Conservation (phyloP, 2,888 invertebrate genomes). For the Heliothis peltigera region DNA sequence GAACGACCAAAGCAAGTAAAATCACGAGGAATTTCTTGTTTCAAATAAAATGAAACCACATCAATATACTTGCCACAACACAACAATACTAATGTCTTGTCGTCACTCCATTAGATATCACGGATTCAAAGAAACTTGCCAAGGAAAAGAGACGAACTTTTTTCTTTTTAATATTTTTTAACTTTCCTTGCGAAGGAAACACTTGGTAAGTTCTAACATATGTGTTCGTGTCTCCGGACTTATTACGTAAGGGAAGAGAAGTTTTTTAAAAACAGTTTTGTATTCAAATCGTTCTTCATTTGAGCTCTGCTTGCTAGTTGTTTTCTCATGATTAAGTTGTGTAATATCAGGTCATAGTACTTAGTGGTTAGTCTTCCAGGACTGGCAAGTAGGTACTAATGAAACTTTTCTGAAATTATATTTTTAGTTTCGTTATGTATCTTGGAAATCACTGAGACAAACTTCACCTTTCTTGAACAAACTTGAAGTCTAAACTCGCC, state of each 20-base stretch:
- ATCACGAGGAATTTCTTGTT: no score
- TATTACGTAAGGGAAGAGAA: conserved; percentile 11
- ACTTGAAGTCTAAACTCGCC: no score
- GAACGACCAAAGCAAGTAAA: no score
- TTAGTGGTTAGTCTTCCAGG: no score
- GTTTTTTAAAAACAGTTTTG: conserved; percentile 16
- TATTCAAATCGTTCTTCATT: conserved; percentile 31
- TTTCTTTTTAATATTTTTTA: conserved; percentile 25
- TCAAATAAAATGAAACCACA: background rate
- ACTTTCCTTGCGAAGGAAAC: conserved; percentile 12
- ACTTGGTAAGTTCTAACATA: conserved; percentile 25
- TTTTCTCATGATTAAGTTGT: background rate
- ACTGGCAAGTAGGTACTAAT: no score
- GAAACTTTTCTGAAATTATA: no score
- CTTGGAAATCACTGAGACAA: no score
- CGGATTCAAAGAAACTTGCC: conserved; percentile 20
- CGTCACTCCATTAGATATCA: conserved; percentile 7
- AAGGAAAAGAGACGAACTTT: conserved; percentile 10
- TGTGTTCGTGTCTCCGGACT: conserved; percentile 21
- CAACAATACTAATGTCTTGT: background rate
- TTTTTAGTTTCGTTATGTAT: no score
- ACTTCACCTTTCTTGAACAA: no score
- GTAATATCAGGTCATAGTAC: no score
- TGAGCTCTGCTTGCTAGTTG: conserved; percentile 6
- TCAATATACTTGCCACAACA: background rate